Evolutionary conservation across 2,888 invertebrate genomes (phyloP).

Genomic region (Drosophila nigritarsus): DNA sequence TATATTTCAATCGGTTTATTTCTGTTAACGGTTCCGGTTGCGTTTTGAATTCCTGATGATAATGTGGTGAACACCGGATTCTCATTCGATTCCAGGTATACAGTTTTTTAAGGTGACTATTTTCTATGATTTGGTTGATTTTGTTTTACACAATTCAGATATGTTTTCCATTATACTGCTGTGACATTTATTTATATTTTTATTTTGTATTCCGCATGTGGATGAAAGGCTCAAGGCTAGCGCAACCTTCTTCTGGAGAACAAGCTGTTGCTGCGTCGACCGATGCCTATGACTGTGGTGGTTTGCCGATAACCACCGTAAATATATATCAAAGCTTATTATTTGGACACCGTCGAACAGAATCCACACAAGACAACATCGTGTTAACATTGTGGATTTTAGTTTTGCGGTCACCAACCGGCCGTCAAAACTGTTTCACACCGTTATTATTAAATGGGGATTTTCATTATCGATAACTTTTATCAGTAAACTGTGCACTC

Average conservation of each 20-base stretch:
- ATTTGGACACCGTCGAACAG: not conserved
- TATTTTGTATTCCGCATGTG: not conserved
- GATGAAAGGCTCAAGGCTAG: slow-evolving; percentile 1
- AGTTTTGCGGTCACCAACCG: not conserved
- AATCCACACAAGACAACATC: not conserved
- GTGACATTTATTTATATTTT: not conserved
- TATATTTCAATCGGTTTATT: not conserved
- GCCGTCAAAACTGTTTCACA: not conserved
- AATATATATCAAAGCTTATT: not conserved
- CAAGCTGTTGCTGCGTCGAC: slow-evolving; percentile 35
- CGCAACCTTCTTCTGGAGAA: slow-evolving; percentile 64
- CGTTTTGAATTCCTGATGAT: not conserved
- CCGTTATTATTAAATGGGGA: not conserved
- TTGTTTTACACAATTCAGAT: not conserved
- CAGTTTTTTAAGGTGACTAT: not conserved
- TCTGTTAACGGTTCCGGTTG: not conserved
- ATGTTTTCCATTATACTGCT: not conserved
- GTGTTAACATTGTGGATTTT: not conserved
- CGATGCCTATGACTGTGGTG: slow-evolving; percentile 3
- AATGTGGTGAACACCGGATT: not conserved
- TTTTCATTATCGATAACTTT: not conserved
- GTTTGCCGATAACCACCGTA: not conserved
- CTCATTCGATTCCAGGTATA: not conserved
- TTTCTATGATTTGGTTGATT: not conserved
- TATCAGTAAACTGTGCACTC: not conserved